Percentiles rank a stretch among this genome's conserved stretches.
Evolutionary conservation across 2,888 invertebrate species (phyloP).

Genomic region (Beris chalybata): DNA sequence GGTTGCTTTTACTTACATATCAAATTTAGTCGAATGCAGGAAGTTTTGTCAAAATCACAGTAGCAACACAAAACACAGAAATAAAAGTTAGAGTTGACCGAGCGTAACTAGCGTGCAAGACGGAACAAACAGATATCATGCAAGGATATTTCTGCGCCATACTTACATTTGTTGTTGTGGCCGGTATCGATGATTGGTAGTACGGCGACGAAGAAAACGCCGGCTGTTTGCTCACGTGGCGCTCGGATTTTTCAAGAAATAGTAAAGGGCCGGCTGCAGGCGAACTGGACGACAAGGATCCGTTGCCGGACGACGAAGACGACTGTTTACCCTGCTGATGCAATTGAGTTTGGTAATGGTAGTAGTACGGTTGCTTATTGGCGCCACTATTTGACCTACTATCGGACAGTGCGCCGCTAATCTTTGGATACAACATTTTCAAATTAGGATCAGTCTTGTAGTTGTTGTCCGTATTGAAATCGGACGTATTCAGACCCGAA

Average conservation of each 20-base stretch:
- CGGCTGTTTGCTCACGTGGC: slow-evolving; percentile 19
- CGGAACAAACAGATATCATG: neutral
- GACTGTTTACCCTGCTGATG: slow-evolving; percentile 16
- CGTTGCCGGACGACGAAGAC: slow-evolving; percentile 18
- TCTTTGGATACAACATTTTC: slow-evolving; percentile 51
- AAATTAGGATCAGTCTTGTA: slow-evolving; percentile 42
- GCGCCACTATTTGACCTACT: neutral
- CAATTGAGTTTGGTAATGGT: slow-evolving; percentile 34
- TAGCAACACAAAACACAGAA: neutral
- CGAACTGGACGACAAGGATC: neutral
- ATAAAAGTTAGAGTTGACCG: neutral
- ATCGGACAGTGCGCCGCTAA: slow-evolving; percentile 11
- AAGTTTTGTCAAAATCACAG: neutral
- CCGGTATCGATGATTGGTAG: slow-evolving; percentile 15
- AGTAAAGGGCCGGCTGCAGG: slow-evolving; percentile 33
- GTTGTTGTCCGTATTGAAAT: slow-evolving; percentile 28
- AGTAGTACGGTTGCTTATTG: slow-evolving; percentile 34
- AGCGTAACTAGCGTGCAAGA: neutral
- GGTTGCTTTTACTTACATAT: too few species aligned
- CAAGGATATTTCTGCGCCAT: slow-evolving; percentile 10
- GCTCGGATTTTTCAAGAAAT: slow-evolving; percentile 34
- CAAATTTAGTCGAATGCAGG: neutral
- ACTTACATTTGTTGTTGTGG: slow-evolving; percentile 27
- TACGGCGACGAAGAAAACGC: slow-evolving; percentile 19
- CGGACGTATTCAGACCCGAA: slow-evolving; percentile 27